Evolutionary conservation across 2,113 vertebrate genomes (phyloP), one percentile per base, ranked within the genome.

Genomic region (Grallaria varia): DNA sequence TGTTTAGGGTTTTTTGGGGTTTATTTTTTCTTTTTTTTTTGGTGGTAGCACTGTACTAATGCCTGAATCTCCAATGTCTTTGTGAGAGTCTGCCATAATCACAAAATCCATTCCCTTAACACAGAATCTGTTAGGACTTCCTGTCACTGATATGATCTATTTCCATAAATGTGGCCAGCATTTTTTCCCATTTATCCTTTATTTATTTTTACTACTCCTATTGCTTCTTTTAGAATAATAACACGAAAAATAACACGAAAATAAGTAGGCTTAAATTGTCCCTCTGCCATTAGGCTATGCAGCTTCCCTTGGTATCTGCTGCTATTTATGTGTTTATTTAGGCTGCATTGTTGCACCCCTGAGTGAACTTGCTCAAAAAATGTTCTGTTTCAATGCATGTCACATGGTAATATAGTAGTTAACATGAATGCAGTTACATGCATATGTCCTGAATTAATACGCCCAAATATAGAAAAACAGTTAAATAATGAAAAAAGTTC

Each of bases 361-460:
- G 5, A 6, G 16, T 37, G 31, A 79, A 56, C 58, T 33, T 33
- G 62, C 39, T 72, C 39, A 42, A 28, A 52, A 81, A n/a, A 55
- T 47, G 0, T 49, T 72, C 45, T 39, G 7, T 47, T 59, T 40
- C 84, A 30, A 13, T 27, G 7, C 1, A 0, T 4, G 1, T 3
- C 12, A 39, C 86, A 76, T 52, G 37, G 28, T 15, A 4, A 44
- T 40, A 23, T 1, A 30, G 11, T 21, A 21, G 30, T 19, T 35
- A 52, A 56, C 7, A 11, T 9, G 37, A 71, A 39, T 50, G 35
- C 7, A 55, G 13, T 33, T 76, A 14, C 18, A 7, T 39, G 3
- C 7, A 0, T 21, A 4, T 33, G 4, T 77, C n/a, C 27, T 1
- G 4, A 71, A 77, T 90, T 69, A 53, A 31, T 63, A 40, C 8